A percentile compares a stretch with the other conserved stretches of the same genome.
phyloP scores from a whole-genome alignment of 2,888 invertebrate genomes.

The Scelioninae gen. 1 region DNA sequence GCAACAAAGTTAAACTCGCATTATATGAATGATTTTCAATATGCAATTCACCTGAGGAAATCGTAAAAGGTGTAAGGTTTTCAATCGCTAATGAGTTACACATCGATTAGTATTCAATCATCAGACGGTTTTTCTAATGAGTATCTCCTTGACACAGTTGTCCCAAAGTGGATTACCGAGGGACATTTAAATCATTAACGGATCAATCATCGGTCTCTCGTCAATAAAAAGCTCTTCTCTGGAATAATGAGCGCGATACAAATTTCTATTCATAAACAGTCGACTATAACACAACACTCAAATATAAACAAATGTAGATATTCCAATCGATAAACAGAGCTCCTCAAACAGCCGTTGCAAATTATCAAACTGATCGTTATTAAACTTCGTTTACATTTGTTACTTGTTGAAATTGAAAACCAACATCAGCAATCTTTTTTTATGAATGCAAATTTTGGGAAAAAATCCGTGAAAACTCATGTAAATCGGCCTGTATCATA shows the following conservation, averaged over 20 bases:
- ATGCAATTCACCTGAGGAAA: neutral
- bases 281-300: neutral
- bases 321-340: slow-evolving; percentile 10
- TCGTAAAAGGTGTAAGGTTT: slow-evolving; percentile 8
- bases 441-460: too few relatives aligned
- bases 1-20: neutral
- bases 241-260: slow-evolving; percentile 9
- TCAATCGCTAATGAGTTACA: slow-evolving; percentile 29
- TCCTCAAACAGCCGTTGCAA: slow-evolving; percentile 2
- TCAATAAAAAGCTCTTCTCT: slow-evolving; percentile 33
- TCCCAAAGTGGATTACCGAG: slow-evolving; percentile 50
- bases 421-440: too few relatives aligned
- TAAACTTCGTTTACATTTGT: slow-evolving; percentile 7
- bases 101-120: slow-evolving; percentile 25
- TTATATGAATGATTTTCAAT: neutral
- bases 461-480: too few relatives aligned
- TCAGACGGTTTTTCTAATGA: slow-evolving; percentile 50
- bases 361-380: slow-evolving; percentile 13
- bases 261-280: slow-evolving; percentile 16
- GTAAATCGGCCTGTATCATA: too few relatives aligned
- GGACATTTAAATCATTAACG: slow-evolving; percentile 53
- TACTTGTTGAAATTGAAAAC: neutral
- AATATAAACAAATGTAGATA: slow-evolving; percentile 11
- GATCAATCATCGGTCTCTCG: slow-evolving; percentile 26
- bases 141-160: slow-evolving; percentile 53